These are phyloP conservation scores for Zoanthus gigantus DNA, from an alignment of 92 coral and sea anemone species.

Conservation along the genomic window DNA sequence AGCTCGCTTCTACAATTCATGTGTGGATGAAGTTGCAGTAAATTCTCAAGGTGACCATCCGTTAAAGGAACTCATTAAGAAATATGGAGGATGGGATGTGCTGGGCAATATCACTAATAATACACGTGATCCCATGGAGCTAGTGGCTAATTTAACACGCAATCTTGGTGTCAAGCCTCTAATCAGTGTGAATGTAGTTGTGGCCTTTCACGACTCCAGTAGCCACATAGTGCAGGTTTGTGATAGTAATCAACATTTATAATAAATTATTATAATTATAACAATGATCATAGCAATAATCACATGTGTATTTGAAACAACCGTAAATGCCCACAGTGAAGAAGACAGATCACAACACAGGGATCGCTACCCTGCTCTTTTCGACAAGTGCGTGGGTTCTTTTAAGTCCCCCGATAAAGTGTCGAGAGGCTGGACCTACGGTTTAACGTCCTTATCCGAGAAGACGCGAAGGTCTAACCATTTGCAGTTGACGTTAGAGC, in stretches of 20 bases:
- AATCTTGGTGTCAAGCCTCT: conserved; percentile 15
- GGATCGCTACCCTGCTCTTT: too few relatives aligned
- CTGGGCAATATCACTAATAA: not conserved
- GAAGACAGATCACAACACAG: too few relatives aligned
- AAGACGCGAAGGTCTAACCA: too few relatives aligned
- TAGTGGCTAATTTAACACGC: conserved; percentile 10
- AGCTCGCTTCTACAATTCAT: conserved; percentile 1
- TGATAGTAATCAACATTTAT: not conserved
- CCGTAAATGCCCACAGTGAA: too few relatives aligned
- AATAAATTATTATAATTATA: not conserved
- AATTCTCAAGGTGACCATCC: not conserved
- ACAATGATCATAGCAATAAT: not conserved
- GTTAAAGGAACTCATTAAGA: not conserved
- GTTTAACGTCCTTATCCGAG: too few relatives aligned
- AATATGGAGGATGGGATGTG: conserved; percentile 36
- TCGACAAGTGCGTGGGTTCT: too few relatives aligned
- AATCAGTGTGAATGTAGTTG: not conserved
- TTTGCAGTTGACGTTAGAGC: too few relatives aligned
- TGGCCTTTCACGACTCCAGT: conserved; percentile 19
- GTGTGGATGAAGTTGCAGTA: not conserved
- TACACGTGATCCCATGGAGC: not conserved
- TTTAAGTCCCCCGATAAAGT: too few relatives aligned
- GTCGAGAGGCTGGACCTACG: too few relatives aligned
- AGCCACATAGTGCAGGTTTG: conserved; percentile 17
- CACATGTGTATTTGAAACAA: not conserved